Evolutionary conservation across 1,140 invertebrate genomes (phyloP), one percentile per base, ranked within the genome.

Genomic region (Drosophila mojavensis): DNA sequence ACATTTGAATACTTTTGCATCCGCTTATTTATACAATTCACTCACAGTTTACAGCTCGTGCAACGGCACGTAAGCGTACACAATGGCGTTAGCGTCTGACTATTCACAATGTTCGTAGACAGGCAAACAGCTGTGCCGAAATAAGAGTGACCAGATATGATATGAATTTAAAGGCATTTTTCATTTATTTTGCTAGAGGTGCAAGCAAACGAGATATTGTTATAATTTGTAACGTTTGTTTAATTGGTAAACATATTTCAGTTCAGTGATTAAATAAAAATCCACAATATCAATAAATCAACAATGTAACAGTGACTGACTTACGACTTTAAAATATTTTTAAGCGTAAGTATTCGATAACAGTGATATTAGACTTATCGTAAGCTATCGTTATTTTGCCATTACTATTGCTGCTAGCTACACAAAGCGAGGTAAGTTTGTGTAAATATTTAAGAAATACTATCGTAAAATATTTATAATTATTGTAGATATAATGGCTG

Each of bases 401-500:
- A 33, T 47, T 39, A 5, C 4, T 24, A 26, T 72, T 59, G 11
- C 41, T 59, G 5, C 33, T 47, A 41, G 41, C 47, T 13, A 20
- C 17, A 39, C 11, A 28, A 73, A 60, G 41, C 30, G 48, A 70
- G 58, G 73, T 84, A 78, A 75, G 15, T 33, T 24, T 36, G 6
- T 36, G 15, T 20, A 4, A 11, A 69, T 78, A 26, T 33, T 11
- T 0, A 4, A 66, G 51, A 7, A 2, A 2, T 13, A 47, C 17
- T 11, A 2, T 13, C 2, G 6, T 56, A 48, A 56, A 45, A 2
- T 62, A 11, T 26, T 48, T n/a, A 0, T n/a, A 13, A 11, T n/a
- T 2, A 33, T 17, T 30, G 6, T 13, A 71, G 55, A 33, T 7
- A 6, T 20, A 13, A 90, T 90, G 88, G 76, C 88, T 55, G 70